phyloP scores from a whole-genome alignment of 1,140 invertebrate genomes.

The Ostrea denselamellosa region DNA sequence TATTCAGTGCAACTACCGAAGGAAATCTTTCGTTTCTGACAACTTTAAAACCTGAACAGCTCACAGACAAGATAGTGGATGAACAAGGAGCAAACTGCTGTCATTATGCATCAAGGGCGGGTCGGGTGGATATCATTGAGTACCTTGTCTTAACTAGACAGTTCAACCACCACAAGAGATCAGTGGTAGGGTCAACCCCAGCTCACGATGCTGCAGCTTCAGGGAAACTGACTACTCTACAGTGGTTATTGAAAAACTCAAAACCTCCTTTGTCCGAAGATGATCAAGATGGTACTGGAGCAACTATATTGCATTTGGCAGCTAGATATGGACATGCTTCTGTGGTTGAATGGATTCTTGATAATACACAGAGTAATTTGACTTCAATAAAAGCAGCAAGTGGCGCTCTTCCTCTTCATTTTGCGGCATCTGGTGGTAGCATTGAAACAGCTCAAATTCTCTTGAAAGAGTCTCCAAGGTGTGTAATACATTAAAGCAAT shows the following conservation, averaged over 20 bases:
- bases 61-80: slow-evolving; percentile 66
- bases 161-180: slow-evolving; percentile 68
- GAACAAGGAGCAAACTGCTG: slow-evolving; percentile 76
- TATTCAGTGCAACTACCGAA: slow-evolving; percentile 55
- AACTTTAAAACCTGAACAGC: slow-evolving; percentile 31
- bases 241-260: slow-evolving; percentile 76
- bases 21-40: slow-evolving; percentile 56
- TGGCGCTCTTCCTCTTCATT: slow-evolving; percentile 88
- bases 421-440: slow-evolving; percentile 90
- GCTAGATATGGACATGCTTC: slow-evolving; percentile 81
- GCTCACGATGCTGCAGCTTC: slow-evolving; percentile 79
- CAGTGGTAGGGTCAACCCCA: slow-evolving; percentile 77
- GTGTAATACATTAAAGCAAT: background rate
- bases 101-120: slow-evolving; percentile 79
- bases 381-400: slow-evolving; percentile 79
- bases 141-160: slow-evolving; percentile 71
- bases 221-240: slow-evolving; percentile 76
- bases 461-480: slow-evolving; percentile 81
- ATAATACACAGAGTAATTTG: slow-evolving; percentile 82
- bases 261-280: slow-evolving; percentile 67
- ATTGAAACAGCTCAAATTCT: slow-evolving; percentile 90
- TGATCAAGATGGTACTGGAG: slow-evolving; percentile 78
- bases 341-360: slow-evolving; percentile 82
- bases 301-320: slow-evolving; percentile 78
- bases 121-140: slow-evolving; percentile 72